Base-by-base conservation (phyloP, 92 coral and sea anemone species). In the Scolanthus callimorphus region DNA sequence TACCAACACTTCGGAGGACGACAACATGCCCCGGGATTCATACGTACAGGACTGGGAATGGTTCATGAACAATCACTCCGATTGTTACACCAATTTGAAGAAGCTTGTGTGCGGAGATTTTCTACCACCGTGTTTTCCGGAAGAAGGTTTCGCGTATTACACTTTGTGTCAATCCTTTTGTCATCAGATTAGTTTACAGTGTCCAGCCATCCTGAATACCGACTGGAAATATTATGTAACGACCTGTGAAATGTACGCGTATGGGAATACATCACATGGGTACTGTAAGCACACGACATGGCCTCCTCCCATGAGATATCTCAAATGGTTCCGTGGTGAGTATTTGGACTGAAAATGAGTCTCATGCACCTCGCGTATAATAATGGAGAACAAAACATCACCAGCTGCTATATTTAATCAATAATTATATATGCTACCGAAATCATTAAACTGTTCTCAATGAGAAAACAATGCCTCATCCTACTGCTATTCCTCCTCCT, bases 101-200 rank as follows among this genome's bases (percentile, higher is more conserved):
- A 82, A 76, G 37, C 50, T 88, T 3, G 57, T 57, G 43, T 88
- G 96, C 63, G 71, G 82, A 9, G 83, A 78, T 58, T 25, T 49
- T 25, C 27, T 77, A 4, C 96, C 86, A 3, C 90, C 96, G 0
- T 88, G 96, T 70, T 82, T 82, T 39, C 29, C 54, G 2, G 65
- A 73, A 11, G 83, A 88, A 28, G 66, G 70, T 10, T 62, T 64
- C 17, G 64, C 68, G 1, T 59, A 45, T n/a, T 80, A 71, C 31
- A 83, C 90, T 23, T 85, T 65, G 1, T 88, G 96, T 37, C 49
- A 63, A 21, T 61, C 73, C 2, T 85, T 84, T 37, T 88, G 96
- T 27, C 50, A 60, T 48, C 57, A 44, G 22, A 43, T 78, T 27
- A 60, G 48, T 13, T 19, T 17, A 1, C 27, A 70, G 48, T 88